phyloP scores from a whole-genome alignment of 2,888 invertebrate species.

The Camptogramma bilineatum region DNA sequence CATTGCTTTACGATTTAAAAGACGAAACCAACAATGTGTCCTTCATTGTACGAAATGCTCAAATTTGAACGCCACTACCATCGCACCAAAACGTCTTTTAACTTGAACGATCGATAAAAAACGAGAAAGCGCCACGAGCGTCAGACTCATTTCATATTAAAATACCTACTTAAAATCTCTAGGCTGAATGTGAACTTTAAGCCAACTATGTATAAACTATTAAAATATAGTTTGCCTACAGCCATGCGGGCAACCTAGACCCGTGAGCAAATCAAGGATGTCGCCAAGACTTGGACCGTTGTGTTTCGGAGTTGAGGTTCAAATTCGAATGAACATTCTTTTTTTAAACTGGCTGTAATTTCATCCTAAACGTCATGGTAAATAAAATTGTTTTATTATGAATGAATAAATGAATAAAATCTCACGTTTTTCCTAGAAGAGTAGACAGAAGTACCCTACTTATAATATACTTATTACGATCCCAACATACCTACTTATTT shows the following conservation, averaged over 20 bases:
- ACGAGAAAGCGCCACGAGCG: background rate
- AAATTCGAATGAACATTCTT: background rate
- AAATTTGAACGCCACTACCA: too few species aligned
- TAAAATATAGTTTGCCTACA: constrained; percentile 54
- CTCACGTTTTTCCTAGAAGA: too few species aligned
- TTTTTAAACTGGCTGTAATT: too few species aligned
- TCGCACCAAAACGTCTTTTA: background rate
- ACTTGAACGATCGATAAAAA: background rate
- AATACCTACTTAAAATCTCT: constrained; percentile 37
- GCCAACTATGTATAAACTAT: constrained; percentile 62
- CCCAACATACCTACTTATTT: too few species aligned
- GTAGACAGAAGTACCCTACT: too few species aligned
- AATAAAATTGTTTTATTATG: too few species aligned
- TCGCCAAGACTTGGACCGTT: background rate
- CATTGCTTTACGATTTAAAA: too few species aligned
- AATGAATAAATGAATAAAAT: too few species aligned
- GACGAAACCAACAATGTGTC: too few species aligned
- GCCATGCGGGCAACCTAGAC: constrained; percentile 51
- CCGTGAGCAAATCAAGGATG: constrained; percentile 46
- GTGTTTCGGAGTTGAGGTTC: constrained; percentile 8
- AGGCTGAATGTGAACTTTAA: constrained; percentile 52
- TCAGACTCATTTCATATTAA: constrained; percentile 27
- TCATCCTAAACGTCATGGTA: too few species aligned
- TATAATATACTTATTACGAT: too few species aligned
- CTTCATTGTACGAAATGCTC: too few species aligned